These are phyloP conservation scores for Parauchenoglanis punctatus DNA, from an alignment of 2,797 vertebrate species.

Conservation along the genomic window DNA sequence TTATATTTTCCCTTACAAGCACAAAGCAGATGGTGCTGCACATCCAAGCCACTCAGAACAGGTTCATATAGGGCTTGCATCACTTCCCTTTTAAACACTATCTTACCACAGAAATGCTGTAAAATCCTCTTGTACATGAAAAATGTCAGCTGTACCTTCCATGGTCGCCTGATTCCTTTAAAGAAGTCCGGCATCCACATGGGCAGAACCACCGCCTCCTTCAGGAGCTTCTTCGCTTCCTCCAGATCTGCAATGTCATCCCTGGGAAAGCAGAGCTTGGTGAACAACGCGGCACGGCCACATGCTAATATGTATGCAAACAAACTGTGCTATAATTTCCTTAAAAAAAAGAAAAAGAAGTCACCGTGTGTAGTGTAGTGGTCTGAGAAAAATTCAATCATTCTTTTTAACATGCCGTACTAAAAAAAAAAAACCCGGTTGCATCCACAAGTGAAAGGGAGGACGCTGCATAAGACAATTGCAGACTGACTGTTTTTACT, in stretches of 20 bases:
- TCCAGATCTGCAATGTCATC: constrained; percentile 93
- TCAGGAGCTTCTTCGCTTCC: constrained; percentile 93
- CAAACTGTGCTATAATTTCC: background rate
- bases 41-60: background rate
- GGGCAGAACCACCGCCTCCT: constrained; percentile 93
- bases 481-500: background rate
- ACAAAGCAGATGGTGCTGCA: background rate
- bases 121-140: background rate
- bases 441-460: too few species aligned
- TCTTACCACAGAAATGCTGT: background rate
- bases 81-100: background rate
- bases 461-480: too few species aligned
- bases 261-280: constrained; percentile 69
- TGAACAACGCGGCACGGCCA: background rate
- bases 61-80: background rate
- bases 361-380: too few species aligned
- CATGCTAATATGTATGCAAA: constrained; percentile 19
- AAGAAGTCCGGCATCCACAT: constrained; percentile 99
- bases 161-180: constrained; percentile 94
- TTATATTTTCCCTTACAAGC: background rate
- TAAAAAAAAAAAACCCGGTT: too few species aligned
- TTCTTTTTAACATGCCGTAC: too few species aligned
- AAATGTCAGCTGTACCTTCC: constrained; percentile 82
- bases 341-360: background rate
- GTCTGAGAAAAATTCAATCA: background rate